Evolutionary conservation across 1,140 invertebrate species (phyloP), one percentile per base, ranked within the genome.

Genomic region (Rhyzopertha dominica): DNA sequence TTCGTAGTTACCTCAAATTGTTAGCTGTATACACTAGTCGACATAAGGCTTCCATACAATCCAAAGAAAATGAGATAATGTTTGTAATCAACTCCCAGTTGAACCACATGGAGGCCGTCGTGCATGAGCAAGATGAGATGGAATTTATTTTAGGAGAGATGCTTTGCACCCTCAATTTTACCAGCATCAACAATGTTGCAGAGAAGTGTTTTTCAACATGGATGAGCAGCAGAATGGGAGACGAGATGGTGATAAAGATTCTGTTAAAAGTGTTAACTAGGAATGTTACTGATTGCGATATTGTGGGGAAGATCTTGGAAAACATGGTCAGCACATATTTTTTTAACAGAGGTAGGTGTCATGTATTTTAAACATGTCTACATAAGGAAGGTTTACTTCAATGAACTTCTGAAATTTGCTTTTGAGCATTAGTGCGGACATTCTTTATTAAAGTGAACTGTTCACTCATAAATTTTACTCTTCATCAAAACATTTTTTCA

Each of bases 1-100:
- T 66, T n/a, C 59, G 56, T 36, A 54, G 53, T 45, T 58, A 50
- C 25, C 44, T 58, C 9, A 66, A 66, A 56, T 43, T 66, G 17
- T 38, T 66, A 17, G 51, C 58, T 5, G 55, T 65, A n/a, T 63
- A 56, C 28, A 46, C 47, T 1, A 63, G 56, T 41, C 46, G 52
- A 42, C 31, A 63, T 46, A 67, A 62, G 39, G 45, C 42, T 22
- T 24, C 51, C 4, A 30, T 60, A 12, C 22, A 37, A 16, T 42
- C 52, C 16, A 62, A 57, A 47, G 44, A 58, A 46, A 47, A 51
- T 37, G 52, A 59, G 17, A 43, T 66, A 1, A 29, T 37, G 12
- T 14, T 26, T 29, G 40, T 62, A 28, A 56, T 62, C 42, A 50
- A 24, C 8, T 13, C 32, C 19, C 56, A 61, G 41, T 43, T 66